Conservation (phyloP, 2,113 vertebrate species). For the Campylomormyrus tamandua region DNA sequence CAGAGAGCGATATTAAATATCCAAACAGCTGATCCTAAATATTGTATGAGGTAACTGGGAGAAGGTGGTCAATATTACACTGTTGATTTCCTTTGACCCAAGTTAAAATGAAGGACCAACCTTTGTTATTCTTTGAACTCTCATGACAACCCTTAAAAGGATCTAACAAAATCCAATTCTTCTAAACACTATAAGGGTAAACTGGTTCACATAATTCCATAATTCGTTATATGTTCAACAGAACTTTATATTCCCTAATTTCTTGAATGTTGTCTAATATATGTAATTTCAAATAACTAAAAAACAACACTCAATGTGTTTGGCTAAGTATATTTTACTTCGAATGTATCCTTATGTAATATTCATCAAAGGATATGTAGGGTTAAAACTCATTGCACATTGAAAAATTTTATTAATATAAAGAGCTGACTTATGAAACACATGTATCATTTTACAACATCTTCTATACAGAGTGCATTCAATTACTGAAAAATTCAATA, state of each 20-base stretch:
- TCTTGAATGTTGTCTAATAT: neutral
- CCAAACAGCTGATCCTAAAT: neutral
- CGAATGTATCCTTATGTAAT: neutral
- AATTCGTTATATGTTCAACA: neutral
- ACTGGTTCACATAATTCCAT: neutral
- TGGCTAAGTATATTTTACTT: neutral
- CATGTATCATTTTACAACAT: slow-evolving; percentile 49
- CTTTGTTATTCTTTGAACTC: neutral
- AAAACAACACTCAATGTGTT: neutral
- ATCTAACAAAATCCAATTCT: neutral
- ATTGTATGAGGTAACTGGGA: neutral
- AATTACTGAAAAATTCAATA: slow-evolving; percentile 28
- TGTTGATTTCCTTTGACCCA: neutral
- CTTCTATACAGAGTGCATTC: slow-evolving; percentile 46
- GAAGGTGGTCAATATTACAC: neutral
- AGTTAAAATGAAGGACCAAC: neutral
- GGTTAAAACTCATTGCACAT: neutral
- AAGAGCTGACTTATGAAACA: slow-evolving; percentile 46
- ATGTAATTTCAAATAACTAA: neutral
- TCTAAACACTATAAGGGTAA: neutral
- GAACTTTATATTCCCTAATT: neutral
- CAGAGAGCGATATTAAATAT: neutral
- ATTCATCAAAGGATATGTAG: neutral
- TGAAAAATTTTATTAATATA: slow-evolving; percentile 56
- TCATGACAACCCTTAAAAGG: neutral